Base-by-base conservation (phyloP, 2,797 vertebrate genomes). In the Pseudocheirus occidentalis region DNA sequence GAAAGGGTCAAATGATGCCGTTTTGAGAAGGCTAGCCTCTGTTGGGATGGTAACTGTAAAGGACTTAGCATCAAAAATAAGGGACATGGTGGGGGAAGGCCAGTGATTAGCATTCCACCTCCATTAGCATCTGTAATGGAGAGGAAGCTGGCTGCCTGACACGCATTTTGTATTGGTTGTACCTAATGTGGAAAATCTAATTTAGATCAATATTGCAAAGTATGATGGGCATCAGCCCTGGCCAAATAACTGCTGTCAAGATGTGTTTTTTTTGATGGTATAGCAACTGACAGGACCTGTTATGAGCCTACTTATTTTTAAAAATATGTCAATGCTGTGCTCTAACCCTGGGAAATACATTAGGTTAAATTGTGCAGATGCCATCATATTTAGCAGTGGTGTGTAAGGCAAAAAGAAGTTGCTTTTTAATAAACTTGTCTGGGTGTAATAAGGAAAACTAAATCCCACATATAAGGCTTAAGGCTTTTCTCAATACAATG, bases 121-220 rank as follows among this genome's bases (percentile, higher is more conserved):
- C 90, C 87, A 5, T 81, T 55, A 50, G 94, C 96, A 95, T 90
- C 56, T 53, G 10, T 57, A 87, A 90, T 0, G 1, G 56, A 96
- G 50, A 62, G 28, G 0, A 40, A 58, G 53, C 31, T 57, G n/a
- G 92, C 34, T 92, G 92, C 59, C 52, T 29, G 96, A 53, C 5
- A 9, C 0, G n/a, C 87, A 93, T 91, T 96, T 94, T 96, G 94
- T 28, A 11, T 10, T 94, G 53, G 1, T 16, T 93, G 56, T 24
- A 10, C 3, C 9, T 93, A 95, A 96, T 29, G 62, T 73, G 92
- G 96, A 96, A 97, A 96, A 97, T 94, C 91, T 53, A 52, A 87
- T 87, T 11, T 28, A 92, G 58, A 92, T 95, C 92, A 81, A 95
- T 62, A 55, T 0, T 13, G 89, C 3, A 59, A 93, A 96, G 81